These are phyloP conservation scores for Alfaro cultratus DNA, from an alignment of 2,797 vertebrate species.

Conservation along the genomic window DNA sequence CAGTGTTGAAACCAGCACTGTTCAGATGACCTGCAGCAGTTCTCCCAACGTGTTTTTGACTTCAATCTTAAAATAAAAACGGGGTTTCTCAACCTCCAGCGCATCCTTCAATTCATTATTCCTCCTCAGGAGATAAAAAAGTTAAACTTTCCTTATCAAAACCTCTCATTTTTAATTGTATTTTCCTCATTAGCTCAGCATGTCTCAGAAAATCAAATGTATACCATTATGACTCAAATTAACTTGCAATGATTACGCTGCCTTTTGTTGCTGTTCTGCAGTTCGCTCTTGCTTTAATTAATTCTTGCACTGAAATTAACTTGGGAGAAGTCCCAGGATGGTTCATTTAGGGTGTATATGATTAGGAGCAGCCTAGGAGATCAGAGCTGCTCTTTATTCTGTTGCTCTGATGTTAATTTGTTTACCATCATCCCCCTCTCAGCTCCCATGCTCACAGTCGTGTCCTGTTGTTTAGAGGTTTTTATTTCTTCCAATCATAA, in stretches of 20 bases:
- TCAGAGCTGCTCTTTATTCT: slow-evolving; percentile 73
- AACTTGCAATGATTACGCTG: slow-evolving; percentile 48
- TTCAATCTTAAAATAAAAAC: not conserved
- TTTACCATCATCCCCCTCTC: slow-evolving; percentile 27
- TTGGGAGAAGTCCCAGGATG: slow-evolving; percentile 68
- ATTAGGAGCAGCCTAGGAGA: slow-evolving; percentile 73
- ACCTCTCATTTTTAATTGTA: slow-evolving; percentile 41
- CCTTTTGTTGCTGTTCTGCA: slow-evolving; percentile 59
- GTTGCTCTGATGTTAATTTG: slow-evolving; percentile 65
- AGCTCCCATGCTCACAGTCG: slow-evolving; percentile 16
- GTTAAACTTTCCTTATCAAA: slow-evolving; percentile 11
- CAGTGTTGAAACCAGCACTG: not conserved
- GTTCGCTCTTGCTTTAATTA: slow-evolving; percentile 64
- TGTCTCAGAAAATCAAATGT: slow-evolving; percentile 43
- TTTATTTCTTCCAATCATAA: slow-evolving; percentile 56
- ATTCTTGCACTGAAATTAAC: slow-evolving; percentile 63
- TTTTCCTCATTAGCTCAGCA: slow-evolving; percentile 59
- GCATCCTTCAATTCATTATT: slow-evolving; percentile 13
- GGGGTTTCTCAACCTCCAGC: not conserved
- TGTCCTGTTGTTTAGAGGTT: slow-evolving; percentile 39
- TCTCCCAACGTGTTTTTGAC: not conserved
- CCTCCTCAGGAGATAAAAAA: slow-evolving; percentile 19
- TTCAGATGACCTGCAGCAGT: not conserved
- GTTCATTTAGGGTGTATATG: slow-evolving; percentile 72
- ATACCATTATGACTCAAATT: slow-evolving; percentile 66